These are phyloP conservation scores for Drosophila subpulchrella DNA, from an alignment of 1,140 invertebrate species.

Conservation along the genomic window DNA sequence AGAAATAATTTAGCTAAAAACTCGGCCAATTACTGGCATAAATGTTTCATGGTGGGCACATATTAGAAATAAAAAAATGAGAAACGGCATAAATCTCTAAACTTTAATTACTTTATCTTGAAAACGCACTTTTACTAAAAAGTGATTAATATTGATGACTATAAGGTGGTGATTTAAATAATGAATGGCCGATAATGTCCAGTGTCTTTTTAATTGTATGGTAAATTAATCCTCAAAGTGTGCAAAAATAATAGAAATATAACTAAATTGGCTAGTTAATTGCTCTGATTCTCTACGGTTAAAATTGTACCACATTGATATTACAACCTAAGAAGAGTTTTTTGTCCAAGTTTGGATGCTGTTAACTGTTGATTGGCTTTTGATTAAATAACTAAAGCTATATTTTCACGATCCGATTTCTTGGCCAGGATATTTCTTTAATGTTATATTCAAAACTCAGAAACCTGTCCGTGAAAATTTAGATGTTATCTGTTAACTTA, in stretches of 20 bases:
- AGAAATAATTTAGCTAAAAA: conserved; percentile 3
- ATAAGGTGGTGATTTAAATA: neutral
- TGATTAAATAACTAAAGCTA: conserved; percentile 6
- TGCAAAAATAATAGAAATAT: conserved; percentile 24
- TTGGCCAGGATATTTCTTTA: neutral
- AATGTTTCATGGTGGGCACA: neutral
- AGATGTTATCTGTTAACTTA: conserved; percentile 26
- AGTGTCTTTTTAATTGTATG: conserved; percentile 3
- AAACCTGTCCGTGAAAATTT: conserved; percentile 5
- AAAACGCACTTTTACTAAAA: neutral
- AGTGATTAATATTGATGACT: neutral
- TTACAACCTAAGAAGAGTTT: conserved; percentile 26
- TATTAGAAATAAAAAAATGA: neutral
- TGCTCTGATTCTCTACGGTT: conserved; percentile 11
- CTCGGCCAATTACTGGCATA: neutral
- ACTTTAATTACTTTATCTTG: conserved; percentile 5
- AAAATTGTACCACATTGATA: conserved; percentile 33
- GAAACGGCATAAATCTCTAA: neutral
- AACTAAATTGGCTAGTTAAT: conserved; percentile 65
- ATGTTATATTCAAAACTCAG: neutral
- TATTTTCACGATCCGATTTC: neutral
- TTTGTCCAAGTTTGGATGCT: conserved; percentile 14
- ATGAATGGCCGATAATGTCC: neutral
- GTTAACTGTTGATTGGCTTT: conserved; percentile 31
- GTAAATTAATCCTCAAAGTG: conserved; percentile 14